phyloP scores from a whole-genome alignment of 2,888 invertebrate genomes.

The Cephus nigrinus region DNA sequence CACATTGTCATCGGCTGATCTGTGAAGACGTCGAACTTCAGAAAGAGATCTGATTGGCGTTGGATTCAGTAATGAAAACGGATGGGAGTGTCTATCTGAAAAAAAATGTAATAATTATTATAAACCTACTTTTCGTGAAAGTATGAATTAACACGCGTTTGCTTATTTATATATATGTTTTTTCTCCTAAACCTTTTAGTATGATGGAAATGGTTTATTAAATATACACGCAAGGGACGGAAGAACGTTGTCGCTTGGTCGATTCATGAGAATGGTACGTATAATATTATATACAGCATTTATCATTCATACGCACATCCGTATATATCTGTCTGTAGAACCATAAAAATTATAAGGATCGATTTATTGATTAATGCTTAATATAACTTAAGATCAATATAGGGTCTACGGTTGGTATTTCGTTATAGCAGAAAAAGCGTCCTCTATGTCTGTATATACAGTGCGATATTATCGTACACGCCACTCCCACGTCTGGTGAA shows the following conservation, averaged over 20 bases:
- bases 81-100: slow-evolving; percentile 67
- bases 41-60: slow-evolving; percentile 69
- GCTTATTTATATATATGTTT: neutral
- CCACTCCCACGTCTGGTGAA: neutral
- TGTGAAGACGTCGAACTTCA: slow-evolving; percentile 67
- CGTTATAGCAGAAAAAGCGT: neutral
- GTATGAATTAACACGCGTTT: neutral
- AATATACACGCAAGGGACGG: neutral
- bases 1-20: slow-evolving; percentile 67
- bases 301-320: neutral
- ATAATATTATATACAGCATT: neutral
- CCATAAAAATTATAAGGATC: neutral
- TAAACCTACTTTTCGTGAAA: neutral
- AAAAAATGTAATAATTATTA: slow-evolving; percentile 19
- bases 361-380: neutral
- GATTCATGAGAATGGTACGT: neutral
- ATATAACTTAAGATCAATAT: neutral
- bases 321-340: neutral
- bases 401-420: neutral
- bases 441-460: neutral
- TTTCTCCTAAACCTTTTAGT: neutral
- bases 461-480: neutral
- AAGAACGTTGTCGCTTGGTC: neutral
- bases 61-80: slow-evolving; percentile 69
- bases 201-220: neutral